phyloP scores from a whole-genome alignment of 1,140 invertebrate genomes.

The Delia radicum region DNA sequence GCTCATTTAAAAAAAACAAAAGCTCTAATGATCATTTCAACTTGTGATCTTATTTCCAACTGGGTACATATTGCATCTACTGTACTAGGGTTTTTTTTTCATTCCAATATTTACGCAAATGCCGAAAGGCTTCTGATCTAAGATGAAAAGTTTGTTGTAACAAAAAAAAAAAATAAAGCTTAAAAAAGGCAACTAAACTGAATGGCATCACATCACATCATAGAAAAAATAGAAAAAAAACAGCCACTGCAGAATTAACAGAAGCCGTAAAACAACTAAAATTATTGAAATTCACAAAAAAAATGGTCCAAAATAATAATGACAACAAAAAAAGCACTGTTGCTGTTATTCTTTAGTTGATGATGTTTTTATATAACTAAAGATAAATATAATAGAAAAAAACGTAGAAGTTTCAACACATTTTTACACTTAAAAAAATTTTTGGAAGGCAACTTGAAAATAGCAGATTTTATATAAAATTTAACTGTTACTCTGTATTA shows the following conservation, averaged over 20 bases:
- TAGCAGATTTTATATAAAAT: too few relatives aligned
- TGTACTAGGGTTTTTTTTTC: not conserved
- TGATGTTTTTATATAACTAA: conserved; percentile 6
- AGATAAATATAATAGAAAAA: not conserved
- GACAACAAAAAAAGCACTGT: not conserved
- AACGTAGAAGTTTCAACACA: not conserved
- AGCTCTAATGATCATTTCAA: too few relatives aligned
- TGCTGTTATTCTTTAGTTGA: conserved; percentile 14
- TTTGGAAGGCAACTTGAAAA: too few relatives aligned
- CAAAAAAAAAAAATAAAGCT: not conserved
- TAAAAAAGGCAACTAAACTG: not conserved
- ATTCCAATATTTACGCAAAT: conserved; percentile 1
- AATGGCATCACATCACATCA: conserved; percentile 1
- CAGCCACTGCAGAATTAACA: not conserved
- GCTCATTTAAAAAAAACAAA: too few relatives aligned
- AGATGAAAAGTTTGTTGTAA: not conserved
- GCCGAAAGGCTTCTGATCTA: conserved; percentile 12
- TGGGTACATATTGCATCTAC: not conserved
- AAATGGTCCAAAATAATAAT: conserved; percentile 22
- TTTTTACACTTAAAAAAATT: too few relatives aligned
- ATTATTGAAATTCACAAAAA: conserved; percentile 24
- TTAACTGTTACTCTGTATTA: too few relatives aligned
- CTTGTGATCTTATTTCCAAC: too few relatives aligned
- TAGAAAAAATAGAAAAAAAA: not conserved
- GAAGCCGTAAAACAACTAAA: conserved; percentile 20